A percentile compares a stretch with the other conserved stretches of the same genome.
Evolutionary conservation across 2,888 invertebrate species (phyloP).

Genomic region (Hylaea fasciaria): DNA sequence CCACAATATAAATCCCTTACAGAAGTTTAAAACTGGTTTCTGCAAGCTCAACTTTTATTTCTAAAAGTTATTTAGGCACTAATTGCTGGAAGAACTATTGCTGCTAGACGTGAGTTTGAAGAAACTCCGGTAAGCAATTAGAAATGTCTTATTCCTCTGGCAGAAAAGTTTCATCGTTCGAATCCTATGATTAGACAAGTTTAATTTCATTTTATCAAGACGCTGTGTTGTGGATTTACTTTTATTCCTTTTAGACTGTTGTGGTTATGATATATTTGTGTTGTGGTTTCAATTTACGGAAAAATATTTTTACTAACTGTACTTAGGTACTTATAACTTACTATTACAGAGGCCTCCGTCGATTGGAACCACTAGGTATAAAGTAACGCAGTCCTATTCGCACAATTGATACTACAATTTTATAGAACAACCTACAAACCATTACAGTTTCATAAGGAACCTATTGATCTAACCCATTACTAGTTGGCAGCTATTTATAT

Average conservation of each 20-base stretch:
- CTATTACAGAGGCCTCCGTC: too few relatives aligned
- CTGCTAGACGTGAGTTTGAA: constrained; percentile 40
- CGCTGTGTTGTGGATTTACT: constrained; percentile 3
- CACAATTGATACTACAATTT: too few relatives aligned
- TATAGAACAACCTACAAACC: too few relatives aligned
- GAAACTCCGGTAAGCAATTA: constrained; percentile 52
- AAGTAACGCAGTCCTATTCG: too few relatives aligned
- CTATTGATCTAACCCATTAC: too few relatives aligned
- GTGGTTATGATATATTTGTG: too few relatives aligned
- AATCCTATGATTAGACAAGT: constrained; percentile 44
- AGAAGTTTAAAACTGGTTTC: neutral
- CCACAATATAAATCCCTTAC: neutral
- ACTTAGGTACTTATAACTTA: too few relatives aligned
- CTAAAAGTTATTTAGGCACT: constrained; percentile 25
- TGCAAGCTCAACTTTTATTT: constrained; percentile 13
- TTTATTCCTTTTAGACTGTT: neutral
- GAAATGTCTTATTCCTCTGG: constrained; percentile 45
- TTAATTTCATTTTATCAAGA: constrained; percentile 43
- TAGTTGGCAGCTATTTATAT: too few relatives aligned
- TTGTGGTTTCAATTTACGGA: too few relatives aligned
- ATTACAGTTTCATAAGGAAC: too few relatives aligned
- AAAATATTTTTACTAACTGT: too few relatives aligned
- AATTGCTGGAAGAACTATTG: constrained; percentile 40
- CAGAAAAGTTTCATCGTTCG: constrained; percentile 46
- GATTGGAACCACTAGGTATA: too few relatives aligned